Base-by-base conservation (phyloP, 92 coral and sea anemone species). In the Virgularia gustaviana region DNA sequence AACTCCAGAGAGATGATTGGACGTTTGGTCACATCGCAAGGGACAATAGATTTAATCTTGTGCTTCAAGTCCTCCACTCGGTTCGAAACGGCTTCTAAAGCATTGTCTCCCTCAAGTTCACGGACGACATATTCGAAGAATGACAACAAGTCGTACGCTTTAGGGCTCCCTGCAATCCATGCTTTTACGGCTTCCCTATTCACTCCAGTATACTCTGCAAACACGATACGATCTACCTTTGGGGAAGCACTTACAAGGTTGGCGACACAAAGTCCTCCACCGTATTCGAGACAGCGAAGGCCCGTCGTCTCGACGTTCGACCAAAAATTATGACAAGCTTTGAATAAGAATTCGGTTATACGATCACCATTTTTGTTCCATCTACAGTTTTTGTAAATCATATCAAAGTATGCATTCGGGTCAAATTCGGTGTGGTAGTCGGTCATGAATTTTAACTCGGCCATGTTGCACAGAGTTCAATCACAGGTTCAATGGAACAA, bases 41-140 rank as follows among this genome's bases (percentile, higher is more conserved):
- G 59, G 28, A 82, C 47, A 54, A 86, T 29, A 19, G 55, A 75
- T 18, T 47, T 49, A 6, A 81, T 42, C 55, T 85, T 85, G n/a
- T 39, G 60, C 31, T 85, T 70, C 20, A 85, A 37, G 31, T 81
- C 86, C 3, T 56, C 71, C 49, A 81, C 77, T n/a, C 83, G 79
- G 6, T 37, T 44, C 27, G 28, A 18, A 19, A 52, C 75, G 3
- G 71, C 86, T n/a, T 77, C 49, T 49, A 19, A 15, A 31, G 19
- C 51, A 44, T 33, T 28, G 38, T 71, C 71, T 33, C 86, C 83
- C 49, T 81, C 89, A 36, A 81, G 64, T 9, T 73, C 59, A 12
- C 73, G 57, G 33, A 85, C 84, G 9, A 86, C 73, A 55, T n/a
- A n/a, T n/a, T n/a, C n/a, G n/a, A n/a, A n/a, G n/a, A 72, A 59